Evolutionary conservation across 2,888 invertebrate genomes (phyloP), one percentile per base, ranked within the genome.

Genomic region (Lasioglossum lativentre): DNA sequence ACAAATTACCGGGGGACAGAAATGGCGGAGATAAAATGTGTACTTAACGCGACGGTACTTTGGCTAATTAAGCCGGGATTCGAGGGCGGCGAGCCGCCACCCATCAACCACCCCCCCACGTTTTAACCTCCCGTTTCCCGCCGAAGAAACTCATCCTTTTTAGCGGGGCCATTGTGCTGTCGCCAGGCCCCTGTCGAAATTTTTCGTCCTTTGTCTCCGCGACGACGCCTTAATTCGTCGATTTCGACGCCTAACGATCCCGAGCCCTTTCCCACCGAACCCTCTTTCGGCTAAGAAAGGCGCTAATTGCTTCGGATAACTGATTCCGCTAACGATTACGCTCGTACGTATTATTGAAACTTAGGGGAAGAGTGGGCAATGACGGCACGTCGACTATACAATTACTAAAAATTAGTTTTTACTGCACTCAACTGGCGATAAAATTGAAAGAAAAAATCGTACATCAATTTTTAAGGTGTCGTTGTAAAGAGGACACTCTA

Each of bases 31-130:
- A 73, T 81, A 85, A 83, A 87, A 89, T 73, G 89, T 47, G 81
- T 73, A 56, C 83, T 87, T 86, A 82, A 80, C 75, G 79, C 82
- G 80, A 56, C 34, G 80, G 42, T 79, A 84, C 79, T 87, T 81
- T 66, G 66, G 79, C 78, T 89, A 89, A 89, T 89, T 89, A 88
- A 89, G 81, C 79, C 75, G 56, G 47, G 89, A 89, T 87, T 89
- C 81, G 10, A 75, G 78, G 74, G 68, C 14, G 66, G 45, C 72
- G 30, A 42, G 34, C 19, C 19, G 3, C 66, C 66, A 4, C 66
- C 30, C 23, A 19, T 4, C 2, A 5, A 16, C 66, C 34, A 8
- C n/a, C 52, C 2, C 34, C 71, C 38, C 66, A n/a, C 23, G 52
- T 80, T 59, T 68, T 68, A 52, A 82, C 42, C n/a, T 59, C n/a